Base-by-base conservation (phyloP, 2,113 vertebrate genomes). In the Mystacornis crossleyi region DNA sequence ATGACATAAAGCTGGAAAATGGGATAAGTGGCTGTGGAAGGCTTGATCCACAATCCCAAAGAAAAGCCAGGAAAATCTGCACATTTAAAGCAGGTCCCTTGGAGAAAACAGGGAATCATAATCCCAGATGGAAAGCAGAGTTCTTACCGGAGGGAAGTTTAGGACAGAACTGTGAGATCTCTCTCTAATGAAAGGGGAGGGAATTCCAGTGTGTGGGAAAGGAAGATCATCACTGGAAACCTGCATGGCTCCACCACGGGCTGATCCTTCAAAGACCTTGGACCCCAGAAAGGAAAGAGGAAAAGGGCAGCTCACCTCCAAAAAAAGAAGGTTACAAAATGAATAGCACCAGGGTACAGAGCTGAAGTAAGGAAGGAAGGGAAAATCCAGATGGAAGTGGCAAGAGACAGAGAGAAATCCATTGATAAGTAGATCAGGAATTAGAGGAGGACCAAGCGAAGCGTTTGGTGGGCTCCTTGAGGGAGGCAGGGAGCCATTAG, bases 401-500 rank as follows among this genome's bases (percentile, higher is more conserved):
- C 62, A 66, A 50, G 71, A 93, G 85, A 70, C 18, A 1, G 9
- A 12, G 14, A 61, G 94, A 80, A 90, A 77, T 83, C 12, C 67
- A 61, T 50, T n/a, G 92, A 21, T 50, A 43, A 88, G 88, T 42
- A 8, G 74, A 7, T 93, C 18, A 83, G 82, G 43, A 88, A 66
- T 51, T n/a, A 81, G 86, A 81, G 50, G 86, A 90, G n/a, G 82
- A 80, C 88, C 82, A 72, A 83, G 67, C 40, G 66, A 18, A 93
- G 82, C 1, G 79, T 90, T 72, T 93, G 94, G 79, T 73, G 54
- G 65, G 90, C 92, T 97, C 53, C 96, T 95, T 88, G 92, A 93
- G 96, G 96, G 95, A 97, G 70, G 88, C 88, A 81, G 96, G 95
- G 96, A 97, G 95, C 90, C 86, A 93, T 97, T 97, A 96, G 86